Percentiles rank a stretch among this genome's conserved stretches.
Conservation (phyloP, 2,113 vertebrate genomes). For the Mastomys coucha region DNA sequence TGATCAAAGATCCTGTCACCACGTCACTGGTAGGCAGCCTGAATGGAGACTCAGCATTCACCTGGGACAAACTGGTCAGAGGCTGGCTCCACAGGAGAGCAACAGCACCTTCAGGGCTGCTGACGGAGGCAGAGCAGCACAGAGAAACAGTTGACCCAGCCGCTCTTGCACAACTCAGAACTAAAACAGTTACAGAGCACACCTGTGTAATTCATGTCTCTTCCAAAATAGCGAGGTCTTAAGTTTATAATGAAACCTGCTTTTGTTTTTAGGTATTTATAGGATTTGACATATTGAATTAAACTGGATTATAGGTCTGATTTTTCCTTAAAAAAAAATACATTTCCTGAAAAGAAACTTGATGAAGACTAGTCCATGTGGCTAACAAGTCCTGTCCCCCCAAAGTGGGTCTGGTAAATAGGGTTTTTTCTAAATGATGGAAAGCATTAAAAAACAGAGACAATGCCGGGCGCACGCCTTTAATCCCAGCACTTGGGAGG, state of each 20-base stretch:
- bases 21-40: background rate
- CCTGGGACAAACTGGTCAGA: background rate
- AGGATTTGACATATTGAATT: constrained; percentile 59
- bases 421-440: constrained; percentile 31
- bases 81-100: background rate
- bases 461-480: too few relatives aligned
- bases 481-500: too few relatives aligned
- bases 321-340: constrained; percentile 63
- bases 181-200: background rate
- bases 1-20: constrained; percentile 9
- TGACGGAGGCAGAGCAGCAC: background rate
- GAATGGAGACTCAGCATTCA: background rate
- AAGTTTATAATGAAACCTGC: constrained; percentile 51
- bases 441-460: constrained; percentile 18
- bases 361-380: constrained; percentile 27
- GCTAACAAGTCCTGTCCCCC: constrained; percentile 32
- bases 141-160: background rate
- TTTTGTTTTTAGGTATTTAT: constrained; percentile 49
- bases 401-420: constrained; percentile 43
- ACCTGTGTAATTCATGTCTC: background rate
- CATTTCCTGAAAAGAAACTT: constrained; percentile 66
- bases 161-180: background rate
- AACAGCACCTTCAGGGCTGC: background rate
- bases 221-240: background rate
- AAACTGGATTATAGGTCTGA: constrained; percentile 51